Evolutionary conservation across 1,140 invertebrate species (phyloP).

Genomic region (Chymomyza costata): DNA sequence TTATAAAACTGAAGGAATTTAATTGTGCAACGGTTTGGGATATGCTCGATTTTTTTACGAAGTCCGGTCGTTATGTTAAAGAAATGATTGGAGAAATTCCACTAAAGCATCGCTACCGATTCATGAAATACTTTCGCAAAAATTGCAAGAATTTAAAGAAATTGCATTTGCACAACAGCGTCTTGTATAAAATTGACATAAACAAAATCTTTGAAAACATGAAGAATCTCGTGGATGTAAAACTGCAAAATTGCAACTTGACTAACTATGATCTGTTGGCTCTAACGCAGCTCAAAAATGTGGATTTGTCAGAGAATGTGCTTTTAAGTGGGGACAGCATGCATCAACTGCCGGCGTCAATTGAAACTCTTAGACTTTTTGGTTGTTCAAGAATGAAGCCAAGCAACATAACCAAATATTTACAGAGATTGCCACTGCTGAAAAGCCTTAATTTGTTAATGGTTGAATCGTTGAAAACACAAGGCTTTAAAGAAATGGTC

Average conservation of each 20-base stretch:
- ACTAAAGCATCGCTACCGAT: constrained; percentile 9
- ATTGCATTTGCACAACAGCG: constrained; percentile 4
- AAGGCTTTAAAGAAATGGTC: no score
- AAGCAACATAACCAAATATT: neutral
- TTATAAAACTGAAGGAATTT: constrained; percentile 9
- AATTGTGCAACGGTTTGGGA: constrained; percentile 45
- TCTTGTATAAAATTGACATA: constrained; percentile 7
- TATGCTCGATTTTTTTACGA: constrained; percentile 41
- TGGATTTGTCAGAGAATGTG: constrained; percentile 20
- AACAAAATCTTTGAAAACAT: constrained; percentile 23
- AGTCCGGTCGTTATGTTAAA: constrained; percentile 36
- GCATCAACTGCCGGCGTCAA: constrained; percentile 1
- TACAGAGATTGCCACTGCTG: no score
- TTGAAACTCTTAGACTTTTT: constrained; percentile 23
- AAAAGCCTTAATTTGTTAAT: no score
- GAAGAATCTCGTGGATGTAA: no score
- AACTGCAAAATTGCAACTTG: no score
- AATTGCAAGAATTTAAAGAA: constrained; percentile 34
- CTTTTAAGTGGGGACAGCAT: constrained; percentile 18
- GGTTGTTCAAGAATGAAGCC: constrained; percentile 1
- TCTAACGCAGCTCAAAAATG: constrained; percentile 17
- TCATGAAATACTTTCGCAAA: constrained; percentile 27
- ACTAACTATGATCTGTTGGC: constrained; percentile 1
- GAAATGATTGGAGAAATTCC: constrained; percentile 22
- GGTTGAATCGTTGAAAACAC: no score